These are phyloP conservation scores for Samia ricini DNA, from an alignment of 1,140 invertebrate genomes.

Conservation along the genomic window DNA sequence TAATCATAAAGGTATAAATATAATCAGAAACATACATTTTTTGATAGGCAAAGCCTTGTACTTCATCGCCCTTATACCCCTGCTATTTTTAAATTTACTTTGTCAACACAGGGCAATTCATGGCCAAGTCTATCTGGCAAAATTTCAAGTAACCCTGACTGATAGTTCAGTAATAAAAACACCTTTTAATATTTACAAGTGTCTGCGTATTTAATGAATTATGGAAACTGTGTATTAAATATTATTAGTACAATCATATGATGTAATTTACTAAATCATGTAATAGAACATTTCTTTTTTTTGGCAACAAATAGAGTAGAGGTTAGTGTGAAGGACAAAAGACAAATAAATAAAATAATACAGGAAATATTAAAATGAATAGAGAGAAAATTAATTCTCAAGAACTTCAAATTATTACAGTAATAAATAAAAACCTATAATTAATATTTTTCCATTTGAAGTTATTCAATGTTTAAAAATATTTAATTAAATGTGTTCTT, in stretches of 20 bases:
- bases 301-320: background rate
- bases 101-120: slow-evolving; percentile 33
- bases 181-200: background rate
- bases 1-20: too few relatives aligned
- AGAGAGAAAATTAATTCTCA: background rate
- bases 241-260: background rate
- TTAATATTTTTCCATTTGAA: too few relatives aligned
- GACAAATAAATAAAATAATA: background rate
- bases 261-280: background rate
- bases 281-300: background rate
- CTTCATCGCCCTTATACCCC: slow-evolving; percentile 6
- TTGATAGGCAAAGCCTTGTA: background rate
- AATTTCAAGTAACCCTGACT: slow-evolving; percentile 40
- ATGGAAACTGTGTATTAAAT: background rate
- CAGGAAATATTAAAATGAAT: background rate
- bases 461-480: too few relatives aligned
- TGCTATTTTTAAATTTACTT: slow-evolving; percentile 31
- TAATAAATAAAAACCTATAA: too few relatives aligned
- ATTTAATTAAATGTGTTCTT: too few relatives aligned
- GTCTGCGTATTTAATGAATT: background rate
- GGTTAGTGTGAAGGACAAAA: background rate
- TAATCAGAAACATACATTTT: background rate
- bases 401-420: too few relatives aligned
- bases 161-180: slow-evolving; percentile 15
- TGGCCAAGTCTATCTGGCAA: slow-evolving; percentile 34